Evolutionary conservation across 2,888 invertebrate genomes (phyloP).

Genomic region (Tyria jacobaeae): DNA sequence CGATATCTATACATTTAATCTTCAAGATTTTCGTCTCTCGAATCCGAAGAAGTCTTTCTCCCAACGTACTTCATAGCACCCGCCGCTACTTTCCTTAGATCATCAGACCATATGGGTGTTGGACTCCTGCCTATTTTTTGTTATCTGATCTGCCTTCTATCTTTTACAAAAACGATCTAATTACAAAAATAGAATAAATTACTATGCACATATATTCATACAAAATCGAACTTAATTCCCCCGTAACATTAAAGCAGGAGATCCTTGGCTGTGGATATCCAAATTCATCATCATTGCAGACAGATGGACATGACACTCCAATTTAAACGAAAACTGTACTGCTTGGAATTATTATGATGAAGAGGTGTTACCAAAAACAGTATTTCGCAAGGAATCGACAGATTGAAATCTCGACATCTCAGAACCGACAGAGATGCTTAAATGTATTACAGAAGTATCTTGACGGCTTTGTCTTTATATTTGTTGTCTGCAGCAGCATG

Average conservation of each 20-base stretch:
- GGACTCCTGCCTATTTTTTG: too few relatives aligned
- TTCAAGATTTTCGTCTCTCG: too few relatives aligned
- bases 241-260: background rate
- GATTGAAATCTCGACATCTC: slow-evolving; percentile 3
- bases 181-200: too few relatives aligned
- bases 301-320: background rate
- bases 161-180: too few relatives aligned
- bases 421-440: background rate
- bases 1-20: too few relatives aligned
- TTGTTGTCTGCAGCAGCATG: background rate
- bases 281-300: background rate
- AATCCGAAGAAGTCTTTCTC: too few relatives aligned
- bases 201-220: too few relatives aligned
- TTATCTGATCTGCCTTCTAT: too few relatives aligned
- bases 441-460: background rate
- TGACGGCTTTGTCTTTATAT: background rate
- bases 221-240: background rate
- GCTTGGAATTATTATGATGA: background rate
- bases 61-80: too few relatives aligned
- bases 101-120: too few relatives aligned
- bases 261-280: background rate
- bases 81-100: too few relatives aligned
- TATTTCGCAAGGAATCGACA: slow-evolving; percentile 9
- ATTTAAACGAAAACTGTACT: background rate
- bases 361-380: background rate